A percentile compares a stretch with the other conserved stretches of the same genome.
These are phyloP conservation scores for Ammodytes marinus DNA, from an alignment of 2,113 vertebrate genomes.

Conservation along the genomic window DNA sequence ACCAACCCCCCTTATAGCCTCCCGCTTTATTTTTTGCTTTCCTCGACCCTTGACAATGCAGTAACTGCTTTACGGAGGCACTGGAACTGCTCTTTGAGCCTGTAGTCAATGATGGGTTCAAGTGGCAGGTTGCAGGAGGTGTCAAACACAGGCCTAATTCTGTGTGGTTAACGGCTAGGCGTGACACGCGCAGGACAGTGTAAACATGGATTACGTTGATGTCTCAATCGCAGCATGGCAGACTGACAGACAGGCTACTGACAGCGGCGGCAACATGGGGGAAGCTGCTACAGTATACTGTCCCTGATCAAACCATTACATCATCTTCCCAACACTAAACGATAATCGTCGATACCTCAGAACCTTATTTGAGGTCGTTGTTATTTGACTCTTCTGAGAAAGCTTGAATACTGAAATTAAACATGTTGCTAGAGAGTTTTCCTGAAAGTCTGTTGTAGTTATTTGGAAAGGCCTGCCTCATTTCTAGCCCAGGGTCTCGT, in stretches of 20 bases:
- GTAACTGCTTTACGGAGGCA: constrained; percentile 53
- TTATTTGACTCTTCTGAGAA: background rate
- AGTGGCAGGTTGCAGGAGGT: constrained; percentile 77
- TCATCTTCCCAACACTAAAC: background rate
- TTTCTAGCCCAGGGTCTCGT: background rate
- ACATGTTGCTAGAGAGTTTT: background rate
- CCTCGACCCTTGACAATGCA: constrained; percentile 58
- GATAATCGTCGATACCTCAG: too few relatives aligned
- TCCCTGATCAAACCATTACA: background rate
- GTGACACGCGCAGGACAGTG: constrained; percentile 80
- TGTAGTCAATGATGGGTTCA: constrained; percentile 80
- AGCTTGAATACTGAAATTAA: background rate
- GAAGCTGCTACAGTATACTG: background rate
- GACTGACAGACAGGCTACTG: constrained; percentile 76
- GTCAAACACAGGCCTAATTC: constrained; percentile 83
- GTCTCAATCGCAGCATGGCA: constrained; percentile 85
- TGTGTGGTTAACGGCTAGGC: constrained; percentile 83
- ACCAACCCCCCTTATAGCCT: constrained; percentile 51
- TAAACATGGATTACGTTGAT: constrained; percentile 88
- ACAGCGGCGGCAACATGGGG: constrained; percentile 43
- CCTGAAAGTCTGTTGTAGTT: background rate
- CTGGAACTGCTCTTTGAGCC: constrained; percentile 61
- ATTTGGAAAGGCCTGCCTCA: background rate
- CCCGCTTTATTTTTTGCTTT: constrained; percentile 70
- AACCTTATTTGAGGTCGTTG: background rate